A percentile compares a stretch with the other conserved stretches of the same genome.
These are phyloP conservation scores for Mirounga angustirostris DNA, from an alignment of 2,113 vertebrate genomes.

Conservation along the genomic window DNA sequence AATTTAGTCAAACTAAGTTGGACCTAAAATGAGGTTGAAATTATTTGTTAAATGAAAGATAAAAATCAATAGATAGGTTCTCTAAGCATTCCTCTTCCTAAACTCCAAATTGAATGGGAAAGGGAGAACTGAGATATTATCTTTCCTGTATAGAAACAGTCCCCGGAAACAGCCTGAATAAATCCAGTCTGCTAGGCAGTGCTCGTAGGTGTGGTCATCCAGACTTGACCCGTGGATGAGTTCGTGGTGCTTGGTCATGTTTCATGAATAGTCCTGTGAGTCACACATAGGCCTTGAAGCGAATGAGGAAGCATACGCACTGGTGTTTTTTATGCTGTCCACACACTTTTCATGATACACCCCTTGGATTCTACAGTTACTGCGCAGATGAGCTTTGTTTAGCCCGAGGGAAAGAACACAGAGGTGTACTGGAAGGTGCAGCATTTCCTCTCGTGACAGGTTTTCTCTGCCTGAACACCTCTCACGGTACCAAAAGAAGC, in stretches of 20 bases:
- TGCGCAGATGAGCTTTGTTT: not conserved
- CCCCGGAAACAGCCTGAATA: not conserved
- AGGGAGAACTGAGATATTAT: not conserved
- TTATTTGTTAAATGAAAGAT: constrained; percentile 41
- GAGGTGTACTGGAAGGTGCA: not conserved
- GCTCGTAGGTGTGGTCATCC: not conserved
- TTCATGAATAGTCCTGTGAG: not conserved
- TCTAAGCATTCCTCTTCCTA: constrained; percentile 2
- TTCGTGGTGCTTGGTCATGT: not conserved
- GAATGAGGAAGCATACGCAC: not conserved
- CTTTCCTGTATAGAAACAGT: not conserved
- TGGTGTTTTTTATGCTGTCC: not conserved
- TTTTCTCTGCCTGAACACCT: not conserved
- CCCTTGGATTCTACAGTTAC: not conserved
- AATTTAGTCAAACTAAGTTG: not conserved
- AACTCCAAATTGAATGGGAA: not conserved
- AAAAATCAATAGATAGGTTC: not conserved
- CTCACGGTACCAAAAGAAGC: not conserved
- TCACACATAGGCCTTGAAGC: not conserved
- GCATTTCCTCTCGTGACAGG: not conserved
- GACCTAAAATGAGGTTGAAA: constrained; percentile 18
- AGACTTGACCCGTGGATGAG: not conserved
- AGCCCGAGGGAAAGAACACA: not conserved
- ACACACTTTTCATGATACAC: not conserved
- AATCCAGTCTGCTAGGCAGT: not conserved